Evolutionary conservation across 2,797 vertebrate species (phyloP), one percentile per base, ranked within the genome.

Genomic region (Ataeniobius toweri): DNA sequence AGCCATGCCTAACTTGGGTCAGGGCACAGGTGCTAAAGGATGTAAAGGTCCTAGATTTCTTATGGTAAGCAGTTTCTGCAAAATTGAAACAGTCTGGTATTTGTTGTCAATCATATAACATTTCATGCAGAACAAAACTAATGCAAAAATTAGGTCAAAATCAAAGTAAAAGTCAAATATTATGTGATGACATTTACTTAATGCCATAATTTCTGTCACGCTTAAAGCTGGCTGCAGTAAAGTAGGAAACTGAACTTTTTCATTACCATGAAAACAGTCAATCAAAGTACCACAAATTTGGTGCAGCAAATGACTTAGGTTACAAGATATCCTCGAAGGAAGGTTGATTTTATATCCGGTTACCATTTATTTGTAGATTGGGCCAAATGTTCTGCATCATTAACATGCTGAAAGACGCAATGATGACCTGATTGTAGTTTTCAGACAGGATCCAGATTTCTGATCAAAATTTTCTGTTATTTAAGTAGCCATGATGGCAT

Each of bases 1-100:
- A n/a, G 63, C 6, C 46, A 24, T 71, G 36, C 24, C 63, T 74
- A 61, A 73, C 55, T 48, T 44, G 26, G 18, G 36, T 51, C 28
- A 50, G 68, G 78, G 41, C 18, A 4, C 8, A 16, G 59, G 58
- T 67, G 44, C 39, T 74, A 44, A 24, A 24, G 46, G 46, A 24
- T 28, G 16, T 22, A 44, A 13, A 71, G 59, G 76, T 63, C 56
- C 74, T 44, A 69, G 36, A 77, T 78, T 69, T 16, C 31, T 24
- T 24, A 22, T 5, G 18, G 5, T 44, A 24, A 48, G n/a, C 28
- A 36, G 28, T 75, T 41, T 74, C 65, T 70, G 53, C 20, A 10
- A 65, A 16, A 31, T 28, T 14, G 3, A 8, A 55, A 39, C 7
- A 6, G 22, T 68, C 44, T 68, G 39, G 5, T 9, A 41, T 68